A percentile compares a stretch with the other conserved stretches of the same genome.
phyloP scores from a whole-genome alignment of 2,797 vertebrate genomes.

The Ceryle rudis region DNA sequence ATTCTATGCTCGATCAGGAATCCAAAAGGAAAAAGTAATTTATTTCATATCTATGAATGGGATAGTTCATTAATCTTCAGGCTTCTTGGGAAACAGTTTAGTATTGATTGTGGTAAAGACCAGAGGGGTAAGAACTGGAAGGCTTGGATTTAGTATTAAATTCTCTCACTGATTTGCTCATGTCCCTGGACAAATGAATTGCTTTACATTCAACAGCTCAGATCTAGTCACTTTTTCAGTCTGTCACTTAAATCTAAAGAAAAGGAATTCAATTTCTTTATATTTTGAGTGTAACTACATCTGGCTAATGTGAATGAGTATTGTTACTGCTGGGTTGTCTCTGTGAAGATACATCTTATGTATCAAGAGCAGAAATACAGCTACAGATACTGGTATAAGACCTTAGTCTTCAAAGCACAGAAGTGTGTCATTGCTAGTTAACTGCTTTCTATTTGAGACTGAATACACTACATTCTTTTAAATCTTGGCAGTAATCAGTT shows the following conservation, averaged over 20 bases:
- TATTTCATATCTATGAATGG: not conserved
- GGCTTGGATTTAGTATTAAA: not conserved
- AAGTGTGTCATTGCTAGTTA: accelerated
- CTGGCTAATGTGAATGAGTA: not conserved
- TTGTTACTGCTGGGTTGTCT: not conserved
- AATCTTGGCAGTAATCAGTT: not conserved
- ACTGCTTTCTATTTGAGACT: not conserved
- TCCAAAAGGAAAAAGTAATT: not conserved
- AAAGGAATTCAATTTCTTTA: not conserved
- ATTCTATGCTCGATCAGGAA: not conserved
- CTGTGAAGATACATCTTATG: not conserved
- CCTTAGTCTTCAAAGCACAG: not conserved
- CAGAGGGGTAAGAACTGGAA: not conserved
- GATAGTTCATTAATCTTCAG: conserved; percentile 16
- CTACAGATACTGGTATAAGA: not conserved
- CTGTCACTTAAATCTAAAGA: not conserved
- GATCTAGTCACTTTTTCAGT: not conserved
- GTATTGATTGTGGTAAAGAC: not conserved
- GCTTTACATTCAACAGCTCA: not conserved
- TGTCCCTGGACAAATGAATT: not conserved
- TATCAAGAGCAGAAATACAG: not conserved
- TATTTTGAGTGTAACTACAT: not conserved
- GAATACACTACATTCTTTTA: not conserved
- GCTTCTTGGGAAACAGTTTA: not conserved
- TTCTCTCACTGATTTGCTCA: not conserved